Evolutionary conservation across 2,797 vertebrate species (phyloP).

Genomic region (Myiotriccus ornatus): DNA sequence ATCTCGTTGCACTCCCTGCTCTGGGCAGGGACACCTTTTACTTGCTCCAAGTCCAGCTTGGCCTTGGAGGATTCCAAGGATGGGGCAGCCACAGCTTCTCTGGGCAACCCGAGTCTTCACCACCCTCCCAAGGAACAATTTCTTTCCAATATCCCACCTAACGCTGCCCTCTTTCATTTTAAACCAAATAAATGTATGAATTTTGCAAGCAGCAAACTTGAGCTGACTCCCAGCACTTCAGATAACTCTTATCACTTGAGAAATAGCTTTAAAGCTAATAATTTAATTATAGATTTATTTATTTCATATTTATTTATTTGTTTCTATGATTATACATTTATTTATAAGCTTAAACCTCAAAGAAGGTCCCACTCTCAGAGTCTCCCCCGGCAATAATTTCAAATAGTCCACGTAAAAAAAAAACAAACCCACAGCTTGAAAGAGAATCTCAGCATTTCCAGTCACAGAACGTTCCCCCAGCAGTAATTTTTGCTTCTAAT

Average conservation of each 20-base stretch:
- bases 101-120: not conserved
- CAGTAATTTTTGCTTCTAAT: not conserved
- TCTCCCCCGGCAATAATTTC: not conserved
- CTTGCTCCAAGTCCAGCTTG: not conserved
- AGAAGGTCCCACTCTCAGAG: not conserved
- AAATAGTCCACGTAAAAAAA: accelerated
- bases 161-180: not conserved
- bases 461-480: not conserved
- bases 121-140: not conserved
- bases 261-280: not conserved
- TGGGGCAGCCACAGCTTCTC: not conserved
- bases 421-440: not conserved
- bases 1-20: not conserved
- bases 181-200: not conserved
- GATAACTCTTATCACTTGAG: not conserved
- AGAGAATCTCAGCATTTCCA: not conserved
- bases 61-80: not conserved
- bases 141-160: not conserved
- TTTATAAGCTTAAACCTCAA: not conserved
- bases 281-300: too few species aligned
- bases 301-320: too few species aligned
- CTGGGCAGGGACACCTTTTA: not conserved
- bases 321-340: too few species aligned
- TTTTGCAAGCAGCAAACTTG: not conserved
- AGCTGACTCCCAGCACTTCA: not conserved